Conservation (phyloP, 2,888 invertebrate genomes). For the Pyrrhia umbra region DNA sequence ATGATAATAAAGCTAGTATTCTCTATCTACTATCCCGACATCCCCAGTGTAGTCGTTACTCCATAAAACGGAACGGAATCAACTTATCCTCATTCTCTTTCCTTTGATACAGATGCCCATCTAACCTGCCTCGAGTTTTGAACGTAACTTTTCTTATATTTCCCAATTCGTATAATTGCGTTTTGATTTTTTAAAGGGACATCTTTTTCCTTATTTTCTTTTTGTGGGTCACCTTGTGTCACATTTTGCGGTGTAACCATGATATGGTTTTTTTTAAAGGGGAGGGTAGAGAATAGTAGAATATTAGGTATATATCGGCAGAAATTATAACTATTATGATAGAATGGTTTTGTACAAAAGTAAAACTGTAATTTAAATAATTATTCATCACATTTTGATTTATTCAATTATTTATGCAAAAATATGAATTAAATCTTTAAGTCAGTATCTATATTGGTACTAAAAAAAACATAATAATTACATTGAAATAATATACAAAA, state of each 20-base stretch:
- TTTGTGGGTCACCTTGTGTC: constrained; percentile 34
- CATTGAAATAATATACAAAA: too few species aligned
- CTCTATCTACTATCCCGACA: constrained; percentile 24
- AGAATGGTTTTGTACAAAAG: too few species aligned
- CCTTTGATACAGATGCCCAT: constrained; percentile 70
- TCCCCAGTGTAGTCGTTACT: constrained; percentile 36
- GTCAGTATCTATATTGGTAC: too few species aligned
- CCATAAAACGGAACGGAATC: constrained; percentile 59
- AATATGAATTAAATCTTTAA: too few species aligned
- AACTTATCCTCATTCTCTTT: constrained; percentile 65
- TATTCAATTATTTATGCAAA: too few species aligned
- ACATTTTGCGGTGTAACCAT: constrained; percentile 18
- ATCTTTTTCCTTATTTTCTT: constrained; percentile 28
- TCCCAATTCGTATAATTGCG: constrained; percentile 61
- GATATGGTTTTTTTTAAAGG: constrained; percentile 16
- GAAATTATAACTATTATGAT: too few species aligned
- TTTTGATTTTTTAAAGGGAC: constrained; percentile 58
- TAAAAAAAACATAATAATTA: too few species aligned
- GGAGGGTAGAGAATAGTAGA: too few species aligned
- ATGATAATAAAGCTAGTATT: background rate
- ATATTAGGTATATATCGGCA: too few species aligned
- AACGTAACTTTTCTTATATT: constrained; percentile 56
- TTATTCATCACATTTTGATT: too few species aligned
- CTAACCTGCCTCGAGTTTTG: constrained; percentile 63
- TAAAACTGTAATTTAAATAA: too few species aligned